Evolutionary conservation across 53 echinoderm and acorn worm species (phyloP).

Genomic region (Astropecten irregularis): DNA sequence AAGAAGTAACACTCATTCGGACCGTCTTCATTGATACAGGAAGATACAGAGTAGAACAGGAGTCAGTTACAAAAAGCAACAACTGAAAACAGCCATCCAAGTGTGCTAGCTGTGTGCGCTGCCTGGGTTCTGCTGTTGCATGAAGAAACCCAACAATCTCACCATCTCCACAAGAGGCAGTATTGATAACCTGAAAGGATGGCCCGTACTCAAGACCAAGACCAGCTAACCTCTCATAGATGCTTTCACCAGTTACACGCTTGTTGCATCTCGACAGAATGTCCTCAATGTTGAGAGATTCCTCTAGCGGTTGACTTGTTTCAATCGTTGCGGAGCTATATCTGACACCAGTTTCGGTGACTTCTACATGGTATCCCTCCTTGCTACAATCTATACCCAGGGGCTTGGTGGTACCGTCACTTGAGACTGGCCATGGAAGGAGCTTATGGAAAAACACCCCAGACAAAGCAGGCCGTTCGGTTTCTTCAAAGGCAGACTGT

Average conservation of each 20-base stretch:
- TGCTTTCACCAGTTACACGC: constrained; percentile 36
- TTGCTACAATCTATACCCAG: background rate
- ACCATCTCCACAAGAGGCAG: constrained; percentile 70
- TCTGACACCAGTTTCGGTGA: background rate
- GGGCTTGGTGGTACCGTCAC: background rate
- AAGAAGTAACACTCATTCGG: constrained; percentile 63
- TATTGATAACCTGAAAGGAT: constrained; percentile 73
- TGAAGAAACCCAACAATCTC: constrained; percentile 65
- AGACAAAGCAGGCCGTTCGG: constrained; percentile 50
- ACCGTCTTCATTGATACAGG: constrained; percentile 62
- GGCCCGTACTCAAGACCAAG: constrained; percentile 71
- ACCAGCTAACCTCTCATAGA: constrained; percentile 59
- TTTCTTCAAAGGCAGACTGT: constrained; percentile 57
- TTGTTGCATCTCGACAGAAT: constrained; percentile 53
- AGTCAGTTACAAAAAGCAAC: constrained; percentile 38
- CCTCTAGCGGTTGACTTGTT: background rate
- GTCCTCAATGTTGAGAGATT: background rate
- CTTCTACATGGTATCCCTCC: background rate
- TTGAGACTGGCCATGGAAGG: constrained; percentile 48
- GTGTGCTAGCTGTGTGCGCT: constrained; percentile 75
- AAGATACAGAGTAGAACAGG: constrained; percentile 61
- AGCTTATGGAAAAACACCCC: constrained; percentile 52
- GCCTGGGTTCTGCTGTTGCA: constrained; percentile 50
- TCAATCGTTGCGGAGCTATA: background rate
- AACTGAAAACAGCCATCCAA: constrained; percentile 83